Evolutionary conservation across 1,140 invertebrate genomes (phyloP), one percentile per base, ranked within the genome.

Genomic region (Brachionus sp.): DNA sequence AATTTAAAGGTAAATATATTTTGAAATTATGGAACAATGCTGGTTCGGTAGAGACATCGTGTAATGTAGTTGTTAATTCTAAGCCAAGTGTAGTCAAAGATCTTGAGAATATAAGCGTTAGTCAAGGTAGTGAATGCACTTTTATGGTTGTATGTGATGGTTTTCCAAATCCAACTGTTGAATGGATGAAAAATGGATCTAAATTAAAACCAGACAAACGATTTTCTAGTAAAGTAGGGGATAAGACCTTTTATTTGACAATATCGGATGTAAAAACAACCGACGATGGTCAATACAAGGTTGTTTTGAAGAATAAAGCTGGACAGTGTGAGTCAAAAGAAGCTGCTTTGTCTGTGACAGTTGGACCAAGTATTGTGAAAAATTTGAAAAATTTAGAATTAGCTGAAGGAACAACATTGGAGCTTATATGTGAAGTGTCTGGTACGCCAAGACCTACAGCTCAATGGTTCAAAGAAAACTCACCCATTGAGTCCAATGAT

Each of bases 401-500:
- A 33, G 12, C 33, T 62, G 77, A 80, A 33, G 77, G 77, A 16
- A 66, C 19, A 44, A 23, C 37, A 1, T 12, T 80, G 16, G 77
- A 80, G 10, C 84, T 86, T 23, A 84, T 42, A 10, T 86, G 86
- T 64, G 37, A 88, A 84, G 91, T 98, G 73, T 93, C 93, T 84
- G 97, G 97, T 84, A 94, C 96, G 33, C 97, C 97, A 3, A 93
- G 93, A 77, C 97, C 97, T 0, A 93, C 90, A 3, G 92, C 97
- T 84, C 92, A 93, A 85, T 99, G 97, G 97, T 92, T 91, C 7
- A 93, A 94, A 86, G 93, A 94, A 85, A 91, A 91, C 6, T 90
- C 92, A 68, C 91, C 91, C 78, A 73, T 89, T 10, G 86, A 87
- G 57, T 85, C 86, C 44, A 85, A 84, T 37, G 44, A 78, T 7